These are phyloP conservation scores for Heptranchias perlo DNA, from an alignment of 2,113 vertebrate species.

Conservation along the genomic window DNA sequence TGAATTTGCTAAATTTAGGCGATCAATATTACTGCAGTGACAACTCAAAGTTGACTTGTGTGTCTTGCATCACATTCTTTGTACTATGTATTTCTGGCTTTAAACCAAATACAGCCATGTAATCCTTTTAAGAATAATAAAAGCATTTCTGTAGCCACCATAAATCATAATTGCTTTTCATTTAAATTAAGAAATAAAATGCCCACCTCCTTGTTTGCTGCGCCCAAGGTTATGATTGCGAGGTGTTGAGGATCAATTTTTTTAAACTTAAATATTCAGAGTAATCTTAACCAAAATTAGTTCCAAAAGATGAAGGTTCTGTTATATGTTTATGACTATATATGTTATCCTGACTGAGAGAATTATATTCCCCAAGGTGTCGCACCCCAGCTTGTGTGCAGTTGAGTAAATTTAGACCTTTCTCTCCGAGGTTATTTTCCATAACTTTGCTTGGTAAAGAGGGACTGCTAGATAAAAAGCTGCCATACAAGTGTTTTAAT, in stretches of 20 bases:
- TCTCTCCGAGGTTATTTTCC: neutral
- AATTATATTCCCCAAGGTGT: neutral
- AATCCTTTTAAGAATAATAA: neutral
- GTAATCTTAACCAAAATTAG: neutral
- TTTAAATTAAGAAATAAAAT: neutral
- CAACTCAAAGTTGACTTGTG: neutral
- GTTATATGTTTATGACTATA: neutral
- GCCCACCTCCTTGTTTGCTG: neutral
- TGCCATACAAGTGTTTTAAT: too few species aligned
- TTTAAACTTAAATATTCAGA: neutral
- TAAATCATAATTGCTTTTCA: neutral
- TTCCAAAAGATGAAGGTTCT: neutral
- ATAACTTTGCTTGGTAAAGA: neutral
- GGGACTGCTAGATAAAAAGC: neutral
- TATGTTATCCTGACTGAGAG: neutral
- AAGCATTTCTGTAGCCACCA: neutral
- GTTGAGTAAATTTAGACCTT: neutral
- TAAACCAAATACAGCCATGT: neutral
- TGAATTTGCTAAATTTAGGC: neutral
- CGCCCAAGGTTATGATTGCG: neutral
- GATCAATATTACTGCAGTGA: neutral
- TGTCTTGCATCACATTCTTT: neutral
- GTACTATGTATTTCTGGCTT: neutral
- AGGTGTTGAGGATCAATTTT: neutral
- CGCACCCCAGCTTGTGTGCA: neutral